Evolutionary conservation across 2,888 invertebrate genomes (phyloP), one percentile per base, ranked within the genome.

Genomic region (Drosophila affinis): DNA sequence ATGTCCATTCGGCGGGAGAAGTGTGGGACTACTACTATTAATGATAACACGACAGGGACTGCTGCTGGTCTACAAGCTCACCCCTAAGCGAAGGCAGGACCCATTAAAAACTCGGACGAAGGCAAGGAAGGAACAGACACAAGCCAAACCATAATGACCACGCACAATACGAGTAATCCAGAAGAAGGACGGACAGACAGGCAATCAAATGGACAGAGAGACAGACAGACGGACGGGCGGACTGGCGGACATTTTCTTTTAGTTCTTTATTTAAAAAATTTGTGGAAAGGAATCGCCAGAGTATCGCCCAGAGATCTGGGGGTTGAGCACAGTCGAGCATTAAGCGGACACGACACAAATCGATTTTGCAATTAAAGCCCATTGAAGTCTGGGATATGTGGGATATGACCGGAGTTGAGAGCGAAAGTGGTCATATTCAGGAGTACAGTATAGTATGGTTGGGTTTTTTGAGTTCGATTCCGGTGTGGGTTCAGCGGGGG

Each of bases 321-420:
- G 80, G 70, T 78, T 57, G 78, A 54, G 70, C 17, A 51, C 49
- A 76, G 70, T 78, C 52, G 74, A 56, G 69, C 18, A 53, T 44
- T 58, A 56, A 69, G 60, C 64, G 60, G 68, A 46, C 80, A 78
- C 76, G 78, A 58, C 75, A 75, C 75, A 73, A 84, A 84, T 84
- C 84, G 84, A 84, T 84, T 84, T 84, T 84, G 85, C 84, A 84
- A 84, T 84, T 87, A 84, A 81, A 84, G 77, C 70, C 63, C 59
- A 81, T 81, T 75, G 71, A 71, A 77, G 67, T 58, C 61, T 53
- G 24, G 24, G 24, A 12, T 58, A 53, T 49, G 53, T 63, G 45
- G 62, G 55, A 45, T 34, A 39, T 75, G 79, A 77, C 78, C 78
- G 64, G 68, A 47, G 62, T 51, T 21, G 77, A 81, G 61, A 83